Conservation (phyloP, 2,888 invertebrate genomes). For the Drepana falcataria region DNA sequence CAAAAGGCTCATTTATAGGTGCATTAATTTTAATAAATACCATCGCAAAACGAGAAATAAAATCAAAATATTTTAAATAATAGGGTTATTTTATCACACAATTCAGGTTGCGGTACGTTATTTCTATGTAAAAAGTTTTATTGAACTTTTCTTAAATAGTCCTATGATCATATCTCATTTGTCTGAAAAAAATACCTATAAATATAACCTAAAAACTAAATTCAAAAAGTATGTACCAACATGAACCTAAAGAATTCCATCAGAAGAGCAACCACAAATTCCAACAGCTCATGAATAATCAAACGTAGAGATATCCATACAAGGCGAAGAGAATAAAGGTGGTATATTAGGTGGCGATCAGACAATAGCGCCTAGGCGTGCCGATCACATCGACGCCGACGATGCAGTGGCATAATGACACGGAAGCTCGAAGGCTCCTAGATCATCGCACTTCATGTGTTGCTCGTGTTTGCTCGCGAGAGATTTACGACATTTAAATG, state of each 20-base stretch:
- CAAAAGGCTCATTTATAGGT: too few relatives aligned
- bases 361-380: constrained; percentile 19
- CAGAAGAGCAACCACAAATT: not conserved
- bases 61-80: too few relatives aligned
- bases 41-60: too few relatives aligned
- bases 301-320: not conserved
- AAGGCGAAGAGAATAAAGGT: constrained; percentile 4
- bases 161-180: too few relatives aligned
- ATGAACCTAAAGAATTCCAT: not conserved
- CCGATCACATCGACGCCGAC: constrained; percentile 18
- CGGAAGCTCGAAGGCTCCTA: constrained; percentile 45
- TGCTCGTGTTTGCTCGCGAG: not conserved
- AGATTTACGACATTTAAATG: not conserved
- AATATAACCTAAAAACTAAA: too few relatives aligned
- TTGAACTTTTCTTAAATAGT: too few relatives aligned
- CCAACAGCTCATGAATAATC: constrained; percentile 2
- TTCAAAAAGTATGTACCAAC: too few relatives aligned
- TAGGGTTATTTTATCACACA: too few relatives aligned
- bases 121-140: too few relatives aligned
- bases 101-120: too few relatives aligned
- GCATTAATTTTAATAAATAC: too few relatives aligned
- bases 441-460: constrained; percentile 30
- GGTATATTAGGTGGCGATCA: constrained; percentile 7
- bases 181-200: too few relatives aligned
- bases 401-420: constrained; percentile 53